Evolutionary conservation across 2,888 invertebrate genomes (phyloP), one percentile per base, ranked within the genome.

Genomic region (Siphlonurus alternatus): DNA sequence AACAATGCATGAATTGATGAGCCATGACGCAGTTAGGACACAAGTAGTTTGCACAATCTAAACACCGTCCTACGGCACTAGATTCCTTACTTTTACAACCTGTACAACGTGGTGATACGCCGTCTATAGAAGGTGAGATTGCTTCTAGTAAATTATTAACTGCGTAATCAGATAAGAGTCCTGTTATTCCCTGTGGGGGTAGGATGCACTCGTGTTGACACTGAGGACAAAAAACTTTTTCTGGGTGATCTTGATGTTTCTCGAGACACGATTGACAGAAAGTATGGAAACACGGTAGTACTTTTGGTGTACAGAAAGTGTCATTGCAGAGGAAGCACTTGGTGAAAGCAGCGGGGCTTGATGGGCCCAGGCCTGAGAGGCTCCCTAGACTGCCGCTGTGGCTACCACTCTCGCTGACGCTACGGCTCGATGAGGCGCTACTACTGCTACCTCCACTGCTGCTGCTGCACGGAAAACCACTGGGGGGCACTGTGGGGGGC

Each of bases 1-100:
- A 98, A 76, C 96, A 97, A 77, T 96, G 95, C 96, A 98, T 97
- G 76, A 92, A 95, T 79, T 96, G 93, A 78, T 98, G 98, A 67
- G 97, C 97, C 87, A 95, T 95, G 72, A 94, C 93, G 83, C 98
- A 98, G 76, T 95, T 94, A 66, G 91, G 87, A 79, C 98, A 98
- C 70, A 99, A 84, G 75, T 90, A 93, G 75, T 94, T 94, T 73
- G 91, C 90, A 78, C 98, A 99, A 77, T 97, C 96, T 73, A 93
- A 89, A 78, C 96, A 97, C 75, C 93, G 89, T 67, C 95, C 95
- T 65, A 95, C 92, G 61, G 96, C 96, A 84, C 89, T 89, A 22
- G 91, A 87, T 76, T 94, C 92, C 75, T 90, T 91, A 70, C 91
- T 91, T 78, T 96, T 97, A 81, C 98, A 98, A 73, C 94, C 95